Evolutionary conservation across 2,113 vertebrate genomes (phyloP), one percentile per base, ranked within the genome.

Genomic region (Myotis yumanensis): DNA sequence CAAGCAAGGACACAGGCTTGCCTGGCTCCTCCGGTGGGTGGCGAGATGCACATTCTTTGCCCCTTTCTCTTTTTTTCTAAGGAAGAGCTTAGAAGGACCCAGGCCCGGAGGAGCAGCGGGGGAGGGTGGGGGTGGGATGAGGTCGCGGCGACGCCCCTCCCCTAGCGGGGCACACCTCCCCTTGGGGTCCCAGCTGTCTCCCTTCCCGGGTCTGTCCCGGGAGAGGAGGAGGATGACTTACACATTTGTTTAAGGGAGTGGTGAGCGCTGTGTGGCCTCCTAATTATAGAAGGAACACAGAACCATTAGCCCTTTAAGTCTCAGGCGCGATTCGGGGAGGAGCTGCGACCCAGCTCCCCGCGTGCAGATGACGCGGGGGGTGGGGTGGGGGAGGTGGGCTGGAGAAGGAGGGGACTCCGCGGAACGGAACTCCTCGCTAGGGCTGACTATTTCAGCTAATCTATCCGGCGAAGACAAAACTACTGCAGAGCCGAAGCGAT

Each of bases 51-150:
- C 25, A 96, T 62, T 86, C 40, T 95, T 95, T 88, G 94, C 96
- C 95, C 75, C 30, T 69, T 83, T 93, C 72, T 95, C 90, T 54
- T 52, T 71, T 71, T 92, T 64, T 30, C 62, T 93, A 97, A 97
- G 95, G 95, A 98, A 98, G 97, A 97, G 97, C 97, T 96, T 64
- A 90, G 95, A 80, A 91, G 62, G 81, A 54, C 57, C 66, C 2
- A 73, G 92, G 73, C 86, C 68, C 0, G 23, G 59, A 52, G 37
- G 79, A 48, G 81, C 23, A 4, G 72, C 77, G 3, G 17, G 81
- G 75, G 64, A 68, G 73, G 46, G 46, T 30, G 5, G 9, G 46
- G 16, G 75, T 4, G 15, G 25, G 37, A 1, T 1, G 68, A 23
- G 88, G 88, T 86, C 93, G 80, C 68, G 3, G 95, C 7, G 52